Evolutionary conservation across 2,888 invertebrate species (phyloP), one percentile per base, ranked within the genome.

Genomic region (Phortica okadai): DNA sequence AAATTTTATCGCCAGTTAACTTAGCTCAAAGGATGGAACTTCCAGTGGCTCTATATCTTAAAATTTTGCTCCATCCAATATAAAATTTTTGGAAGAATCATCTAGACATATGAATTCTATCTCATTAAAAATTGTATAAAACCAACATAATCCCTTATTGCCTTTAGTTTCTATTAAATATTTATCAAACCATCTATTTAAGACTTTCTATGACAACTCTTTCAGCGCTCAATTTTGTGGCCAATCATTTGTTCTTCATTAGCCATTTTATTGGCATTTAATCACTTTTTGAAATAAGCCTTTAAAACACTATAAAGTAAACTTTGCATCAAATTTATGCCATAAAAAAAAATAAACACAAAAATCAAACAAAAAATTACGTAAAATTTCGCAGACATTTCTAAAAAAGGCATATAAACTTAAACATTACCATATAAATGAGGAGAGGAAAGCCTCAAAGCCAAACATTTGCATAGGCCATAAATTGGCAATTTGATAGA

Each of bases 401-500:
- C 14, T 33, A 11, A 21, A 64, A 64, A 64, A 33, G 6, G 11
- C 5, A 25, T 64, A 33, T 6, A n/a, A 62, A 21, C 25, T 7
- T 14, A 11, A 33, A 64, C 8, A 64, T 64, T 64, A 41, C 21
- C 64, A 64, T 64, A 64, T 64, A 21, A 64, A 64, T 21, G 14
- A 14, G 8, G 10, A 10, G 41, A 64, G 33, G n/a, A 7, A 59
- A 16, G 7, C 50, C 14, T 50, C 50, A 50, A 2, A 50, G 50
- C 10, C 8, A 2, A 2, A 50, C 64, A 64, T 64, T 64, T 64
- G 33, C 21, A 64, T 64, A 64, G 64, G 33, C 41, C 33, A 64
- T 64, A 64, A 64, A 64, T 64, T 64, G 64, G 21, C 64, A 33
- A 33, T 14, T 64, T 64, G 64, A 64, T 41, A 21, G 64, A 64